Evolutionary conservation across 1,140 invertebrate species (phyloP).

Genomic region (Lasioglossum albipes): DNA sequence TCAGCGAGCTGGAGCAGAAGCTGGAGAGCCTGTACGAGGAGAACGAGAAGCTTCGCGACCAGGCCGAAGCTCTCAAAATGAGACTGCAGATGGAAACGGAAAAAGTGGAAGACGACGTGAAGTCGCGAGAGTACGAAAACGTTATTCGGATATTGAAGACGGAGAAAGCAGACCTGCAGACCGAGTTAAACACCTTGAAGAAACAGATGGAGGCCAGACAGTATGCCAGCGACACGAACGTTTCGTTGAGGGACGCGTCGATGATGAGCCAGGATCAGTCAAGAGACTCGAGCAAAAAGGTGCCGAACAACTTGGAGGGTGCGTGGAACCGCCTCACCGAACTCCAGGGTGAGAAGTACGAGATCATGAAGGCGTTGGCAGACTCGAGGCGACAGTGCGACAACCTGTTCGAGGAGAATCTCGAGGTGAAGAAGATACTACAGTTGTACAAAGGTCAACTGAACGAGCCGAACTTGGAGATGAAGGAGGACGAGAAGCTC

Average conservation of each 20-base stretch:
- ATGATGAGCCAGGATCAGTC: not conserved
- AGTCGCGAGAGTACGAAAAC: not conserved
- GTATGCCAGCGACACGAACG: not conserved
- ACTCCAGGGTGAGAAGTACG: slow-evolving; percentile 58
- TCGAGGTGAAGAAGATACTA: slow-evolving; percentile 31
- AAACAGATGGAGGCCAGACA: not conserved
- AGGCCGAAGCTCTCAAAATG: slow-evolving; percentile 2
- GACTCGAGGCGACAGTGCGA: slow-evolving; percentile 35
- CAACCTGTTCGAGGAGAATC: not conserved
- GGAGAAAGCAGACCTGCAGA: slow-evolving; percentile 2
- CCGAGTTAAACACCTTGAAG: not conserved
- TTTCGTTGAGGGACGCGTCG: not conserved
- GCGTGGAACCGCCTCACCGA: not conserved
- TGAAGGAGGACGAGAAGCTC: slow-evolving; percentile 51
- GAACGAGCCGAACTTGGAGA: slow-evolving; percentile 31
- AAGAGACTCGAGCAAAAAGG: not conserved
- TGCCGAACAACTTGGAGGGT: not conserved
- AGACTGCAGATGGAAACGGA: not conserved
- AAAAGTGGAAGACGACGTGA: not conserved
- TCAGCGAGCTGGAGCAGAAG: slow-evolving; percentile 47
- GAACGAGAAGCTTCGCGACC: not conserved
- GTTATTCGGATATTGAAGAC: not conserved
- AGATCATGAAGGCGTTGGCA: slow-evolving; percentile 53
- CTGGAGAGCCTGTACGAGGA: slow-evolving; percentile 45
- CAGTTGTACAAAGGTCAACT: slow-evolving; percentile 43